Evolutionary conservation across 2,113 vertebrate genomes (phyloP).

Genomic region (Opisthocomus hoazin): DNA sequence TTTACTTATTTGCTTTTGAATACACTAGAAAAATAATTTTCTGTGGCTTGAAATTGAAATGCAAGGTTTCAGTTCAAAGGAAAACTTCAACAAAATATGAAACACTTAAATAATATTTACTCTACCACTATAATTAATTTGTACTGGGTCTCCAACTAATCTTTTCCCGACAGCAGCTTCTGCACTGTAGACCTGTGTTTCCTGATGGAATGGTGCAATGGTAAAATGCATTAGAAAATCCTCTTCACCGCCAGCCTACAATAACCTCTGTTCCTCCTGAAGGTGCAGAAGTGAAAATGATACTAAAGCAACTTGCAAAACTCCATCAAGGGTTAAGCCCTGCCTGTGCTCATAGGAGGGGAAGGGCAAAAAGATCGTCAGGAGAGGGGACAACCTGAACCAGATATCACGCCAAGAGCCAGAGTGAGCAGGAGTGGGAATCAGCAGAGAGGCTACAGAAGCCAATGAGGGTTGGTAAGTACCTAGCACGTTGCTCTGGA

Average conservation of each 20-base stretch:
- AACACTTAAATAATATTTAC: not conserved
- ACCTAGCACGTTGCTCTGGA: not conserved
- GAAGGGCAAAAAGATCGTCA: not conserved
- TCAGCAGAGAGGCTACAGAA: not conserved
- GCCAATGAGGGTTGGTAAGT: not conserved
- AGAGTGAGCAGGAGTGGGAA: rapidly evolving
- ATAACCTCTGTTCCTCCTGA: not conserved
- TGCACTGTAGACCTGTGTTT: not conserved
- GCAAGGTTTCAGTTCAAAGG: not conserved
- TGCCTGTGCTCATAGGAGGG: not conserved
- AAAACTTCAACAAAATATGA: not conserved
- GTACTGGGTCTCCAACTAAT: not conserved
- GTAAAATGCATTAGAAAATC: not conserved
- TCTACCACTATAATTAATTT: not conserved
- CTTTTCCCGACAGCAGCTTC: not conserved
- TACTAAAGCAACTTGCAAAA: not conserved
- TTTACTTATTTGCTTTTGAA: not conserved
- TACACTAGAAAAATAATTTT: not conserved
- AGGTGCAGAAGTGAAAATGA: not conserved
- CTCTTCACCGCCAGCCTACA: not conserved
- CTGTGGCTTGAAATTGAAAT: not conserved
- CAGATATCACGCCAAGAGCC: not conserved
- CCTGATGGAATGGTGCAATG: not conserved
- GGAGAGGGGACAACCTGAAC: not conserved
- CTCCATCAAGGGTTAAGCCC: not conserved